A percentile compares a stretch with the other conserved stretches of the same genome.
Evolutionary conservation across 2,888 invertebrate species (phyloP).

Genomic region (Empis stercorea): DNA sequence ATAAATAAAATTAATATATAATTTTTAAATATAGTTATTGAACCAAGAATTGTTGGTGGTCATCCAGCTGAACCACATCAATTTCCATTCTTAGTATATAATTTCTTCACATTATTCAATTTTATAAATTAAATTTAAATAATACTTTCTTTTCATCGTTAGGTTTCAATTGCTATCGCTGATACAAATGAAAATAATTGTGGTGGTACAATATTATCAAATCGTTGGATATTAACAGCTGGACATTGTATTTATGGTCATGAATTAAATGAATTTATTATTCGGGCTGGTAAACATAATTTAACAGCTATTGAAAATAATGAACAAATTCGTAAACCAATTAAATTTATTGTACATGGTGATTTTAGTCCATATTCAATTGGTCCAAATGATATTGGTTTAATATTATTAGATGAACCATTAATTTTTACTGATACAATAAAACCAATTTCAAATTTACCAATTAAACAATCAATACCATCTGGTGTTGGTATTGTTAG

Average conservation of each 20-base stretch:
- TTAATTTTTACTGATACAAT: slow-evolving; percentile 22
- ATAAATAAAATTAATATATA: too few relatives aligned
- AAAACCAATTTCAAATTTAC: slow-evolving; percentile 4
- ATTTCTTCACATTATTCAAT: too few relatives aligned
- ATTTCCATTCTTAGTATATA: slow-evolving; percentile 6
- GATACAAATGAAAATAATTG: slow-evolving; percentile 2
- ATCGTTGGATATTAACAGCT: slow-evolving; percentile 4
- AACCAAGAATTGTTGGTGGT: slow-evolving; percentile 5
- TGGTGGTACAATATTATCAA: slow-evolving; percentile 5
- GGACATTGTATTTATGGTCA: slow-evolving; percentile 4
- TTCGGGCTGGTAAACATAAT: slow-evolving; percentile 6
- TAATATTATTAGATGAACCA: slow-evolving; percentile 27
- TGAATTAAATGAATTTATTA: neutral
- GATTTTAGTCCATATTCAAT: slow-evolving; percentile 12
- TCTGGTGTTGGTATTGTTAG: slow-evolving; percentile 9
- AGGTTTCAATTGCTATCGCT: slow-evolving; percentile 1
- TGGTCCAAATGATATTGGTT: slow-evolving; percentile 41
- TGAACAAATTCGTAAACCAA: slow-evolving; percentile 3
- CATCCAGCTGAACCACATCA: slow-evolving; percentile 1
- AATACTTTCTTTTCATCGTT: neutral
- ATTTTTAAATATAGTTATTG: neutral
- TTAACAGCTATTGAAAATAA: neutral
- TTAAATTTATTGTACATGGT: slow-evolving; percentile 2
- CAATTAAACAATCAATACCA: slow-evolving; percentile 5
- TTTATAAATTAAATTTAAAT: neutral